Evolutionary conservation across 23 tunicate genomes (phyloP).

Genomic region (Ciona savignyi): DNA sequence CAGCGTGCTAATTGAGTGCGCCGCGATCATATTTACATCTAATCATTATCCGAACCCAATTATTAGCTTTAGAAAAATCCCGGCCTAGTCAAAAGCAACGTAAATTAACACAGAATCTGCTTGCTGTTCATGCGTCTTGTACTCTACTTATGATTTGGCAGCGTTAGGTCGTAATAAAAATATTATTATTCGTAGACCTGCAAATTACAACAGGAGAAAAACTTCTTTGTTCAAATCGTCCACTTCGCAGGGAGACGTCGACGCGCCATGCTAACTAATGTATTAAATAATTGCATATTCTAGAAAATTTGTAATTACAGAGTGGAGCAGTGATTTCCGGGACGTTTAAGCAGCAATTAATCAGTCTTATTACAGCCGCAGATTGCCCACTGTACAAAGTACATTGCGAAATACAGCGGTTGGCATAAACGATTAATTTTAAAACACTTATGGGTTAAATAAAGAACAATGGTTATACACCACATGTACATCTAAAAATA

Average conservation of each 20-base stretch:
- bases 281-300: neutral
- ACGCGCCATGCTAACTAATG: constrained; percentile 1
- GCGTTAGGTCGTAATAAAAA: neutral
- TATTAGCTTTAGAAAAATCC: neutral
- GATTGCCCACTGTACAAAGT: no score
- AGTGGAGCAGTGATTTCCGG: neutral
- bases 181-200: neutral
- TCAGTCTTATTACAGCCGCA: no score
- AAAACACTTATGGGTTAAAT: no score
- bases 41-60: neutral
- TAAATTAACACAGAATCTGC: neutral
- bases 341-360: neutral
- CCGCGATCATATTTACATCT: neutral
- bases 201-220: neutral
- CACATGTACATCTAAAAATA: no score
- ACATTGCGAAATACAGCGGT: no score
- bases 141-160: neutral
- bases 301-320: neutral
- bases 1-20: neutral
- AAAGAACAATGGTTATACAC: no score
- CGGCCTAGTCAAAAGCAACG: neutral
- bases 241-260: constrained; percentile 4
- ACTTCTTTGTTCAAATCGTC: neutral
- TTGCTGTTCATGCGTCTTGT: neutral
- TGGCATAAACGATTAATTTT: no score